Conservation (phyloP, 30 jellyfish, hydroid and myxozoan species). For the Turritopsis dohrnii region DNA sequence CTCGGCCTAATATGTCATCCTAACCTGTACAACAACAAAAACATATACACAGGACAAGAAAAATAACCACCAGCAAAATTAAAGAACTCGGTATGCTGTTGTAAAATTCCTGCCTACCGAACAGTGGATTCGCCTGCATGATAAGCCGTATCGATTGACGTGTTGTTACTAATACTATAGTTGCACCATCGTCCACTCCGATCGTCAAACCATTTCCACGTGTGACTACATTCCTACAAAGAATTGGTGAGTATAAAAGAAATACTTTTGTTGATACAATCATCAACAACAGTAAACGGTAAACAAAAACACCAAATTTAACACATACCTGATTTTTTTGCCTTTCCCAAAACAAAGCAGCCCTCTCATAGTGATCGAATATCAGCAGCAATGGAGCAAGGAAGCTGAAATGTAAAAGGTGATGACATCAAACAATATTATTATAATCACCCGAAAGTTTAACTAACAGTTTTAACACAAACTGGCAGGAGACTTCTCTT, state of each 20-base stretch:
- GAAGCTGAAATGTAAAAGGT: conserved; percentile 46
- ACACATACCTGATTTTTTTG: conserved; percentile 41
- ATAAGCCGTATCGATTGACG: conserved; percentile 90
- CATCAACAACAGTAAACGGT: too few species aligned
- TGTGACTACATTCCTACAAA: conserved; percentile 63
- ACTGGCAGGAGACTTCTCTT: neutral
- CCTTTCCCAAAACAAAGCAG: conserved; percentile 62
- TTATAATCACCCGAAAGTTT: neutral
- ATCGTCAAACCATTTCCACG: conserved; percentile 96
- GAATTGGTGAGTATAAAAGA: too few species aligned
- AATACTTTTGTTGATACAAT: too few species aligned
- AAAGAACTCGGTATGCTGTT: neutral
- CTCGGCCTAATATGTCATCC: conserved; percentile 34
- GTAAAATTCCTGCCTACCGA: conserved; percentile 40
- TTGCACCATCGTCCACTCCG: conserved; percentile 98
- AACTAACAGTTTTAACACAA: neutral
- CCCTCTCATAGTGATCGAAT: conserved; percentile 71
- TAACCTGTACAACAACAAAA: neutral
- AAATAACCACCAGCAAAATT: neutral
- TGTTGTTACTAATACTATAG: conserved; percentile 76
- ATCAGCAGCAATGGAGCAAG: conserved; percentile 69
- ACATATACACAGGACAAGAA: neutral
- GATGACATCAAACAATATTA: neutral
- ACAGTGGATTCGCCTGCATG: conserved; percentile 82
- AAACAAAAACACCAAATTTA: too few species aligned